Evolutionary conservation across 2,113 vertebrate species (phyloP), one percentile per base, ranked within the genome.

Genomic region (Panthera tigris): DNA sequence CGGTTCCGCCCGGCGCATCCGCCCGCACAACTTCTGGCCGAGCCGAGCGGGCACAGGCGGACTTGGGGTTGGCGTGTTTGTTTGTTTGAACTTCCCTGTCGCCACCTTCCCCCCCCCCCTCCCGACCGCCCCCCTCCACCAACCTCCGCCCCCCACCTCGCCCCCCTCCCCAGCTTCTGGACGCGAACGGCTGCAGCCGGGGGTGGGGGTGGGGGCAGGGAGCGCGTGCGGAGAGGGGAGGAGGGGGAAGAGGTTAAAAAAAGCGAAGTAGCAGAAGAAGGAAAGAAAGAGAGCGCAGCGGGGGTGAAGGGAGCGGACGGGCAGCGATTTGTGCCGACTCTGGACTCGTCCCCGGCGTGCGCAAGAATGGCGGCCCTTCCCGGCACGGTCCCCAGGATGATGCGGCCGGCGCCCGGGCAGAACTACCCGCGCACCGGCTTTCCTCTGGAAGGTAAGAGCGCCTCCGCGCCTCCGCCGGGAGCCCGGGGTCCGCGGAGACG

Each of bases 341-440:
- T 10, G 96, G 97, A 92, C 23, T 63, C 83, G 89, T 81, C 92
- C 87, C 92, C 84, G 69, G 97, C 92, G 96, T 39, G 97, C 94
- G 91, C 97, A 21, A 71, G 96, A 55, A 99, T 99, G 99, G 99
- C 99, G 71, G 98, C 98, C 61, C 98, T 99, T 96, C 99, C 99
- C 96, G 99, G 99, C 99, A 99, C 99, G 3, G 98, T 99, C 65
- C 99, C 99, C 96, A 99, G 99, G 97, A 99, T 99, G 99, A 99
- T 99, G 99, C 99, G 99, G 93, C 99, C 99, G 81, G 99, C 99
- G 33, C 99, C 99, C 86, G 99, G 99, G 94, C 99, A 99, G 99
- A 99, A 99, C 98, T 99, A 99, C 88, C 99, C 99, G 0, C 99
- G 99, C 96, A 99, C 99, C 16, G 99, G 99, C 90, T 99, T 99